Percentiles rank a stretch among this genome's conserved stretches.
These are phyloP conservation scores for Rambutsinella grinnellia DNA, from an alignment of 2,888 invertebrate genomes.

Conservation along the genomic window DNA sequence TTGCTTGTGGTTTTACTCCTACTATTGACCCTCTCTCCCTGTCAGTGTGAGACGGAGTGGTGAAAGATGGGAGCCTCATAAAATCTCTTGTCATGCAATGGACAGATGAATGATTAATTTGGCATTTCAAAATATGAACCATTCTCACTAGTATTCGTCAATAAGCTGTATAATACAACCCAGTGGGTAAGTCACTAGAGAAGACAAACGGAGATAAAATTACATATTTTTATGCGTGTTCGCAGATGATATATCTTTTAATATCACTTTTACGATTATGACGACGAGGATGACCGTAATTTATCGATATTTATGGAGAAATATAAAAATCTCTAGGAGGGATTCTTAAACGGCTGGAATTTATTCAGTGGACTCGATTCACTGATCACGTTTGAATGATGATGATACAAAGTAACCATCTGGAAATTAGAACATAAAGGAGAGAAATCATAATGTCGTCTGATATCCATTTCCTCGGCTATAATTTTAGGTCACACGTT, in stretches of 20 bases:
- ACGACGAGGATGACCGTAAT: neutral
- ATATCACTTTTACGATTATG: no score
- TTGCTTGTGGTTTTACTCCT: no score
- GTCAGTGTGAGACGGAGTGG: slow-evolving; percentile 20
- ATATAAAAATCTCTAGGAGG: neutral
- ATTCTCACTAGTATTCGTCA: neutral
- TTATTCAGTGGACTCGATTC: neutral
- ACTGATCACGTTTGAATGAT: neutral
- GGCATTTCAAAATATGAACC: slow-evolving; percentile 16
- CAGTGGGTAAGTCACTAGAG: no score
- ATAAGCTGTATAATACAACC: neutral
- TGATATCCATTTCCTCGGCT: slow-evolving; percentile 8
- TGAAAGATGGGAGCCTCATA: slow-evolving; percentile 38
- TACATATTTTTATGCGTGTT: no score
- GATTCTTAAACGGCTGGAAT: no score
- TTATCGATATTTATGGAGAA: neutral
- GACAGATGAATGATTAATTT: slow-evolving; percentile 57
- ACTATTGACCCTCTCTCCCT: slow-evolving; percentile 41
- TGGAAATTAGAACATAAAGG: slow-evolving; percentile 38
- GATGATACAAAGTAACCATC: slow-evolving; percentile 36
- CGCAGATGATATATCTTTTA: no score
- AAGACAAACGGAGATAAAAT: no score
- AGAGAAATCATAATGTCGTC: slow-evolving; percentile 36
- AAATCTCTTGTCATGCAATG: slow-evolving; percentile 51
- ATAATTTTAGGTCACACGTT: slow-evolving; percentile 38